A percentile compares a stretch with the other conserved stretches of the same genome.
Conservation (phyloP, 2,113 vertebrate species). For the Rissa tridactyla region DNA sequence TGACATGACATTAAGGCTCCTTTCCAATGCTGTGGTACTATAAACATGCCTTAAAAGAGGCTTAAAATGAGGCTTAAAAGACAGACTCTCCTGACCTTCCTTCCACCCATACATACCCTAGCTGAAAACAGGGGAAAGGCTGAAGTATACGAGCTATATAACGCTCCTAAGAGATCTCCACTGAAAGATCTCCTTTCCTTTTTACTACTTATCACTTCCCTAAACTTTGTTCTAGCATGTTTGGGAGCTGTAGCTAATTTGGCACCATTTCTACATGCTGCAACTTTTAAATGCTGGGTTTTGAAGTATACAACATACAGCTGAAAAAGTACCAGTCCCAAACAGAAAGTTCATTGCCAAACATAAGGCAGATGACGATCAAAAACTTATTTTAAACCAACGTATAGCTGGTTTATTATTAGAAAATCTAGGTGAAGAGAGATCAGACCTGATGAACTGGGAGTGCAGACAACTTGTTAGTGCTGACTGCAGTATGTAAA, state of each 20-base stretch:
- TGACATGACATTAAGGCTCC: not conserved
- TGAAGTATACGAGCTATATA: not conserved
- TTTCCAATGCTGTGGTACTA: not conserved
- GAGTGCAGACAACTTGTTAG: not conserved
- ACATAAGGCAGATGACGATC: not conserved
- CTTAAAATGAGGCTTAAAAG: not conserved
- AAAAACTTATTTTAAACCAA: not conserved
- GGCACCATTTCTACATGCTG: not conserved
- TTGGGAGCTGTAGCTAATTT: not conserved
- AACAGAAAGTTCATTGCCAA: not conserved
- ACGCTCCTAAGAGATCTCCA: not conserved
- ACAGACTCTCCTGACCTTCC: not conserved
- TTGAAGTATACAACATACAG: not conserved
- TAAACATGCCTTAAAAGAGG: not conserved
- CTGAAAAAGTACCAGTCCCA: not conserved
- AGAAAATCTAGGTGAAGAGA: not conserved
- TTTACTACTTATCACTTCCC: not conserved
- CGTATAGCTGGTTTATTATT: not conserved
- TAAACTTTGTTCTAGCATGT: not conserved
- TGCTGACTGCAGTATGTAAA: not conserved
- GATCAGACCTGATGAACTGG: not conserved
- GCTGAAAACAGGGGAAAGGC: not conserved
- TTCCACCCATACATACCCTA: not conserved
- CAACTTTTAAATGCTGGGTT: not conserved
- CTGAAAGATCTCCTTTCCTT: not conserved